Evolutionary conservation across 2,888 invertebrate genomes (phyloP).

Genomic region (Napeogenes sylphis): DNA sequence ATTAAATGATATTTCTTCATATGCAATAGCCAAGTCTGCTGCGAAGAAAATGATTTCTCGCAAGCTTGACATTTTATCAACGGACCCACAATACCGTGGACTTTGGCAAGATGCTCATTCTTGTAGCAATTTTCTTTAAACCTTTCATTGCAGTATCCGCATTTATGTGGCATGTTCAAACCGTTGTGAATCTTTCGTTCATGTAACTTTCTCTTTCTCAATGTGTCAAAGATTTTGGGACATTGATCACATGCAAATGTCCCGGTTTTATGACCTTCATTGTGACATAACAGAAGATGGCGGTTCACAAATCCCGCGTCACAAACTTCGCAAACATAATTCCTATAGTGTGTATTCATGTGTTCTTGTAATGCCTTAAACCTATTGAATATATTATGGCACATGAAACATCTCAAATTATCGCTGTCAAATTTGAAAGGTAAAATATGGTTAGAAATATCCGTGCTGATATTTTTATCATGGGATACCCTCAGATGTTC

Average conservation of each 20-base stretch:
- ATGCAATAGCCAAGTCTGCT: constrained; percentile 40
- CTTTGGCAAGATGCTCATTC: constrained; percentile 42
- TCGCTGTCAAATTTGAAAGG: constrained; percentile 51
- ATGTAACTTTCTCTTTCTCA: constrained; percentile 38
- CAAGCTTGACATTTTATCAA: constrained; percentile 46
- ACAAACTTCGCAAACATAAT: constrained; percentile 48
- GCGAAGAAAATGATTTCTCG: constrained; percentile 38
- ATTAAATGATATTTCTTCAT: constrained; percentile 53
- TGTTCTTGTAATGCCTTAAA: constrained; percentile 48
- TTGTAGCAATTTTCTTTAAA: constrained; percentile 43
- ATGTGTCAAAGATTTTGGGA: constrained; percentile 37
- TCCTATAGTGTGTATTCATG: constrained; percentile 51
- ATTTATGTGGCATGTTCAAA: constrained; percentile 38
- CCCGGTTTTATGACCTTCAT: constrained; percentile 34
- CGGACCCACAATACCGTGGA: constrained; percentile 41
- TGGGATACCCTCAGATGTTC: constrained; percentile 45
- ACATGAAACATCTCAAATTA: constrained; percentile 43
- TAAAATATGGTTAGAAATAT: constrained; percentile 49
- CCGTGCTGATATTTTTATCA: constrained; percentile 39
- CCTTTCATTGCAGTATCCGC: constrained; percentile 44
- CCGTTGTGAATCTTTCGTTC: constrained; percentile 33
- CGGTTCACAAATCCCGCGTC: constrained; percentile 44
- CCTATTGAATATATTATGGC: constrained; percentile 41
- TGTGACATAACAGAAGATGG: constrained; percentile 34
- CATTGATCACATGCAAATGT: constrained; percentile 40